These are phyloP conservation scores for Megalonaias nervosa DNA, from an alignment of 1,140 invertebrate genomes.

Conservation along the genomic window DNA sequence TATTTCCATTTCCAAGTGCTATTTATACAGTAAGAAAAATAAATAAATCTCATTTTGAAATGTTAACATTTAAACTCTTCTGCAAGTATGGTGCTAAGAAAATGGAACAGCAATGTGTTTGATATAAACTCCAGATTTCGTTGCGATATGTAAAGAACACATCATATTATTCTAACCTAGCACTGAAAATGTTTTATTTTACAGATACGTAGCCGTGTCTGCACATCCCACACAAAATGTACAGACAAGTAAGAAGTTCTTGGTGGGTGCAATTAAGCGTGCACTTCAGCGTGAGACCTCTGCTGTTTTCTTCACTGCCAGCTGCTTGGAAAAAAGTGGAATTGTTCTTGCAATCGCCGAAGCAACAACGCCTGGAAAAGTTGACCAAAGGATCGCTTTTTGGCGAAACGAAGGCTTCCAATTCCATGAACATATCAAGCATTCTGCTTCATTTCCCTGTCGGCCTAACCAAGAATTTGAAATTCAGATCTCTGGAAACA, in stretches of 20 bases:
- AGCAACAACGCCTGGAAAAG: conserved; percentile 27
- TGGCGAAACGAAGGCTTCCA: conserved; percentile 33
- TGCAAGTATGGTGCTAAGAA: no score
- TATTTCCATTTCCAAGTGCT: no score
- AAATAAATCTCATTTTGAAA: no score
- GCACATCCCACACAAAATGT: not conserved
- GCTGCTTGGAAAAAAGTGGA: conserved; percentile 19
- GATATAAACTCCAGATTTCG: no score
- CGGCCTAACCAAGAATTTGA: conserved; percentile 29
- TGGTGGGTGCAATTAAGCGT: conserved; percentile 12
- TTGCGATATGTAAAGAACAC: not conserved
- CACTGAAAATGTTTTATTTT: not conserved
- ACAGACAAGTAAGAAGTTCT: not conserved
- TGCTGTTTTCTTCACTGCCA: conserved; percentile 25
- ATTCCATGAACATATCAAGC: conserved; percentile 21
- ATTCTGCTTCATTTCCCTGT: conserved; percentile 27
- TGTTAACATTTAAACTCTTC: no score
- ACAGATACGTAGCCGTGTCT: not conserved
- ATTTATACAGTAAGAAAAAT: no score
- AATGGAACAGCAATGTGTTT: no score
- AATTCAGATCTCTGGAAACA: conserved; percentile 24
- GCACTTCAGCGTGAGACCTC: conserved; percentile 28
- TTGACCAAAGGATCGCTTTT: conserved; percentile 16
- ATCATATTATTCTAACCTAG: not conserved
- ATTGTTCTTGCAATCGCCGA: conserved; percentile 23